Conservation (phyloP, 2,797 vertebrate species). For the Liasis olivaceus region DNA sequence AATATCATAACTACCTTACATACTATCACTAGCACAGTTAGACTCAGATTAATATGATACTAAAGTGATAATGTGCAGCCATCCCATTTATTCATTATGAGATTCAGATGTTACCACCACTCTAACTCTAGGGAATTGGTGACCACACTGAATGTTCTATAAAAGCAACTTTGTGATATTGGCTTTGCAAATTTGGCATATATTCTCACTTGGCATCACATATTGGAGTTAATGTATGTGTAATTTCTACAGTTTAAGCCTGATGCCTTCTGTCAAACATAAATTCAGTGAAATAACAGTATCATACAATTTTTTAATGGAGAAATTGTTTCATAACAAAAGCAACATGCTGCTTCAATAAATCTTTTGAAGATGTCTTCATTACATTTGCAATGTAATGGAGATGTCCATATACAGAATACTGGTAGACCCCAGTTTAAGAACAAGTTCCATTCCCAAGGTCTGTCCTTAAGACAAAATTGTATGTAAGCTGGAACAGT, state of each 20-base stretch:
- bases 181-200: background rate
- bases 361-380: background rate
- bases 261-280: background rate
- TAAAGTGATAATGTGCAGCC: background rate
- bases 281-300: background rate
- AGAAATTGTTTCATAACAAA: background rate
- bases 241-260: background rate
- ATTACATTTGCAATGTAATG: background rate
- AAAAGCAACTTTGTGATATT: background rate
- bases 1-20: background rate
- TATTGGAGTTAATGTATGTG: background rate
- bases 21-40: background rate
- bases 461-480: too few species aligned
- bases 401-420: background rate
- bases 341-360: background rate
- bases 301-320: background rate
- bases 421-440: too few species aligned
- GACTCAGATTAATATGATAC: background rate
- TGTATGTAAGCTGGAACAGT: too few species aligned
- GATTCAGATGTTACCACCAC: background rate
- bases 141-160: background rate
- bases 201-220: background rate
- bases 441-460: too few species aligned
- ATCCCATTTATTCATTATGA: background rate
- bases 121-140: background rate